Base-by-base conservation (phyloP, 2,797 vertebrate species). In the Craterocephalus amniculus region DNA sequence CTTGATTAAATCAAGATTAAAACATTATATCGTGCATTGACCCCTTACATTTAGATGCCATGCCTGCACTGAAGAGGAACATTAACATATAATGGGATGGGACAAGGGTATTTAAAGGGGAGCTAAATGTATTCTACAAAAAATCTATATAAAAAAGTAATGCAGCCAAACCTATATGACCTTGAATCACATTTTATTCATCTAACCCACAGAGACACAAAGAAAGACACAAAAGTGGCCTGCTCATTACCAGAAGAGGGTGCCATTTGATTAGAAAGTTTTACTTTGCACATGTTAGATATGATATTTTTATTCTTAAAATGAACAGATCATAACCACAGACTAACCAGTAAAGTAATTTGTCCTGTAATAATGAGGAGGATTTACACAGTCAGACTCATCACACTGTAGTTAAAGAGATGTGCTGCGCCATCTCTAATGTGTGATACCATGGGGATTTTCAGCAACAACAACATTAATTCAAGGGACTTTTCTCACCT, bases 211-310 rank as follows among this genome's bases (percentile, higher is more conserved):
- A n/a, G n/a, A n/a, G n/a, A n/a, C n/a, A n/a, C n/a, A n/a, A n/a
- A n/a, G 4, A 63, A 29, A 62, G 16, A 34, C 63, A 38, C 32
- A 32, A 69, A 8, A 24, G 40, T 4, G 3, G 8, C n/a, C 6
- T 14, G 0, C 0, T 67, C 52, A 80, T 74, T 43, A 79, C 90
- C 92, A 92, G 83, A 81, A 89, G 93, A 90, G 88, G 91, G 91
- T 57, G 88, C 78, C 63, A 52, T 91, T 87, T 84, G 55, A 81
- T 83, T 78, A 68, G 13, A 40, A 38, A 55, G 43, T 7, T 4
- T 61, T 26, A 52, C 20, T 24, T 40, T 26, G 11, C 29, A 6
- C 0, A 35, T 2, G 9, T 16, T 51, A 1, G 9, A 51, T 52
- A 11, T 54, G 22, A 10, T 4, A 34, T 13, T 4, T 51, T 51